Conservation (phyloP, 2,888 invertebrate species). For the Ceraclea dissimilis region DNA sequence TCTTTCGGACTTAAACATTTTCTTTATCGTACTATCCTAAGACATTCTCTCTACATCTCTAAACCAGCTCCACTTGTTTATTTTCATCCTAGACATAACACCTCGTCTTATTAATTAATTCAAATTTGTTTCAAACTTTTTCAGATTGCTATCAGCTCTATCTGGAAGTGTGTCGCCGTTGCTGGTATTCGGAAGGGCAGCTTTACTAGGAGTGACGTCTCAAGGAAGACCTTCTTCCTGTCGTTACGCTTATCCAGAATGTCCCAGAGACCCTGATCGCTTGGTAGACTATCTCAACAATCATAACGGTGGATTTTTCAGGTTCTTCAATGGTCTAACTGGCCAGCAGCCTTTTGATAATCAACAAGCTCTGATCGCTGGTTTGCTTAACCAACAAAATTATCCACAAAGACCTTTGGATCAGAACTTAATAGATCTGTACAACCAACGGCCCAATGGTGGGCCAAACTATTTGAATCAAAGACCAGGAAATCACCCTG, state of each 20-base stretch:
- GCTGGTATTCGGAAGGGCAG: slow-evolving; percentile 66
- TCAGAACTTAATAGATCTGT: not conserved
- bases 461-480: not conserved
- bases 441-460: not conserved
- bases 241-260: slow-evolving; percentile 59
- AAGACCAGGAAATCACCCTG: not conserved
- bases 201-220: slow-evolving; percentile 64
- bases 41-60: no score
- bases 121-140: slow-evolving; percentile 20
- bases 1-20: no score
- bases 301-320: slow-evolving; percentile 78
- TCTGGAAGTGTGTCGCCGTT: slow-evolving; percentile 54
- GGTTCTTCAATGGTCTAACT: slow-evolving; percentile 56
- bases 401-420: not conserved
- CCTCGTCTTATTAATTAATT: no score
- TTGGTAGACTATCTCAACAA: slow-evolving; percentile 75
- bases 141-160: slow-evolving; percentile 52
- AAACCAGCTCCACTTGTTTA: no score
- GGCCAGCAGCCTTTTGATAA: slow-evolving; percentile 23
- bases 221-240: slow-evolving; percentile 52
- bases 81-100: no score
- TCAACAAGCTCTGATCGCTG: not conserved
- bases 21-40: no score
- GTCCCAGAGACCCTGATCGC: slow-evolving; percentile 65
- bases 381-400: not conserved